Conservation (phyloP, 2,113 vertebrate genomes). For the Phylloscopus whistleri region DNA sequence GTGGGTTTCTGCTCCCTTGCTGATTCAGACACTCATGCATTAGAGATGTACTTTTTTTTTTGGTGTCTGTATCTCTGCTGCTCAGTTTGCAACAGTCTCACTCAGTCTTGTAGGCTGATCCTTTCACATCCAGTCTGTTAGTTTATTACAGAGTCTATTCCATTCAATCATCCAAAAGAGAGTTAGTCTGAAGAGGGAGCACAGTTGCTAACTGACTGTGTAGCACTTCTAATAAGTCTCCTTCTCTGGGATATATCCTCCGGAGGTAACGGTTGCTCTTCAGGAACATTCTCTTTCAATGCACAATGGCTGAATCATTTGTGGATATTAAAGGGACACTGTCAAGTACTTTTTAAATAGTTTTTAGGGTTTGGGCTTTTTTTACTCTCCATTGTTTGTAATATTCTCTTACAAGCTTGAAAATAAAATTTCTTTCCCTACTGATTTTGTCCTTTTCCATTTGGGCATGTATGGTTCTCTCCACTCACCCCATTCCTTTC, state of each 20-base stretch:
- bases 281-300: constrained; percentile 66
- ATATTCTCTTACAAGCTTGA: constrained; percentile 79
- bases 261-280: constrained; percentile 54
- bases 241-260: constrained; percentile 48
- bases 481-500: background rate
- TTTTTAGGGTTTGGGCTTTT: constrained; percentile 79
- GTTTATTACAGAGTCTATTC: constrained; percentile 28
- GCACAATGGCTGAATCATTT: constrained; percentile 69
- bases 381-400: constrained; percentile 78
- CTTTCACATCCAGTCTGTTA: constrained; percentile 35
- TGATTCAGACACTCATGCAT: background rate
- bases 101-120: constrained; percentile 52
- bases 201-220: constrained; percentile 7
- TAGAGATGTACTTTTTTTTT: background rate
- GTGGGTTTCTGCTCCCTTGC: background rate
- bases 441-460: constrained; percentile 60
- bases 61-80: constrained; percentile 32
- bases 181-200: constrained; percentile 38
- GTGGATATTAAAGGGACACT: constrained; percentile 75
- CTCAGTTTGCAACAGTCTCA: constrained; percentile 19
- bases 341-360: constrained; percentile 80
- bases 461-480: constrained; percentile 38
- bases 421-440: constrained; percentile 81
- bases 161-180: constrained; percentile 25
- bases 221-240: constrained; percentile 45